Evolutionary conservation across 1,140 invertebrate genomes (phyloP).

Genomic region (Philopotamus ludificatus): DNA sequence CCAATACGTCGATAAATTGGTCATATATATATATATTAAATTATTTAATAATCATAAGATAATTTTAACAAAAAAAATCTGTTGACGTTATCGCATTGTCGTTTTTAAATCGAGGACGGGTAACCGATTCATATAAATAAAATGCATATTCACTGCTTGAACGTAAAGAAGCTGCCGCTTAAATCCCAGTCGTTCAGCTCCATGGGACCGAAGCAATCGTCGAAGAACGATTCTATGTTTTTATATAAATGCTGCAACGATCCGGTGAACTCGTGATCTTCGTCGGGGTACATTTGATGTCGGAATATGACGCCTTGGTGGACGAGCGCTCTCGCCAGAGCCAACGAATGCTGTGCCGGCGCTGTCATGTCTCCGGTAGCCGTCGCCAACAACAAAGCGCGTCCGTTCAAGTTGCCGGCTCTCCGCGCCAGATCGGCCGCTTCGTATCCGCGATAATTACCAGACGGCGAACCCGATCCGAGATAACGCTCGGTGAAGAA

Average conservation of each 20-base stretch:
- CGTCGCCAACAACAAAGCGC: constrained; percentile 68
- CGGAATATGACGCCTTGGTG: constrained; percentile 72
- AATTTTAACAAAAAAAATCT: no score
- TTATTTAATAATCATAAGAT: no score
- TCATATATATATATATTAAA: neutral
- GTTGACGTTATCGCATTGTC: no score
- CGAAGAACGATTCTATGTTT: constrained; percentile 82
- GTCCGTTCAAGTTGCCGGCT: constrained; percentile 64
- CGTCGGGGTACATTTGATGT: constrained; percentile 84
- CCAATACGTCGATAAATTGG: neutral
- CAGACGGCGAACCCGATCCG: constrained; percentile 61
- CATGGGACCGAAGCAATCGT: constrained; percentile 74
- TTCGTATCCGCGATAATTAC: constrained; percentile 69
- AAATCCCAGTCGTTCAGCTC: constrained; percentile 71
- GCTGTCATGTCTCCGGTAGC: constrained; percentile 78
- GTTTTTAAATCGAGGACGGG: constrained; percentile 11
- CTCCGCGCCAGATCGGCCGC: constrained; percentile 70
- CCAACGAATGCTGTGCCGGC: constrained; percentile 82
- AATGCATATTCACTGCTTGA: constrained; percentile 46
- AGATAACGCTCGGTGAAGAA: constrained; percentile 84
- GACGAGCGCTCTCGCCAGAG: constrained; percentile 74
- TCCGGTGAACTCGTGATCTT: constrained; percentile 70
- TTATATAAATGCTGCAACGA: constrained; percentile 74
- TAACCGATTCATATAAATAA: neutral
- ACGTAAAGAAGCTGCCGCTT: constrained; percentile 50